These are phyloP conservation scores for Halcyon chelicuti DNA, from an alignment of 2,797 vertebrate genomes.

Conservation along the genomic window DNA sequence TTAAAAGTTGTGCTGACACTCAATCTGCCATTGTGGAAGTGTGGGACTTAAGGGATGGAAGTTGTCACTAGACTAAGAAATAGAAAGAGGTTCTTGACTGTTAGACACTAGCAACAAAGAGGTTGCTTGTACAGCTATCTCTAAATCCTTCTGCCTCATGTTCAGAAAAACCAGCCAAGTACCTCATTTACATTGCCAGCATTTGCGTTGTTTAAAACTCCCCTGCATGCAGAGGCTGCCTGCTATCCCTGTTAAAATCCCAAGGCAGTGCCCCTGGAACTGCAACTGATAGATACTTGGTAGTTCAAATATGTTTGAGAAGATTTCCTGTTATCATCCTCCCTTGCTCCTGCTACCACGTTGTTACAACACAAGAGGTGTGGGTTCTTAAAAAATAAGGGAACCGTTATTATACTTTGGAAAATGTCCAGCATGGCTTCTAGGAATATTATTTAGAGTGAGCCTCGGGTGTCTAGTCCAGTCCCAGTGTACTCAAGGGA, in stretches of 20 bases:
- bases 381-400: background rate
- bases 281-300: constrained; percentile 30
- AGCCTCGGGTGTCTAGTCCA: background rate
- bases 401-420: background rate
- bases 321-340: constrained; percentile 48
- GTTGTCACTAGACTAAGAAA: background rate
- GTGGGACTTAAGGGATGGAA: background rate
- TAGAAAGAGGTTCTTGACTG: background rate
- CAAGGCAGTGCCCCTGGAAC: background rate
- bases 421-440: background rate
- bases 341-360: background rate
- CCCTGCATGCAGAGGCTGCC: background rate
- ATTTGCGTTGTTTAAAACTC: background rate
- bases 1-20: background rate
- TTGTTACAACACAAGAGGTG: background rate
- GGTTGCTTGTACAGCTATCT: background rate
- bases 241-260: background rate
- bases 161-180: background rate
- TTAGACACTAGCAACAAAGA: background rate
- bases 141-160: background rate
- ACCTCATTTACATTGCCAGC: background rate
- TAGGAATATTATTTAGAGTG: background rate
- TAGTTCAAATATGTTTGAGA: constrained; percentile 36
- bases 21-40: background rate
- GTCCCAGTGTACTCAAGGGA: background rate